Evolutionary conservation across 1,140 invertebrate species (phyloP).

Genomic region (Rhagoletis zephyria): DNA sequence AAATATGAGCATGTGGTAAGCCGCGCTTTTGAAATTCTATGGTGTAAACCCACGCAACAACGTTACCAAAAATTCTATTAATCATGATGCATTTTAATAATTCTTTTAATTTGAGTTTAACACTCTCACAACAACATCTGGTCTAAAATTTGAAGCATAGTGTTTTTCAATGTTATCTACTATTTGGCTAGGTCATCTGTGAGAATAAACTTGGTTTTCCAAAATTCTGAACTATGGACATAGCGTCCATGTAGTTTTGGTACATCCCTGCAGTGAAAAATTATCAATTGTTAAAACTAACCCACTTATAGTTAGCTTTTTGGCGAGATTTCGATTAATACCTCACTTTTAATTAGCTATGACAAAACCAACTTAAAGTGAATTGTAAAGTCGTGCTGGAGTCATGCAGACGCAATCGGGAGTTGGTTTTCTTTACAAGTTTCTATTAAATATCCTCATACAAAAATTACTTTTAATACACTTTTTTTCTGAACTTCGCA

Average conservation of each 20-base stretch:
- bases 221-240: slow-evolving; percentile 44
- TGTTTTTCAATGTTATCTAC: background rate
- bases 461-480: too few species aligned
- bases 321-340: too few species aligned
- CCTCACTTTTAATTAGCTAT: too few species aligned
- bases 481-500: too few species aligned
- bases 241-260: slow-evolving; percentile 38
- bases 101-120: slow-evolving; percentile 39
- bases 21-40: slow-evolving; percentile 24
- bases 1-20: slow-evolving; percentile 1
- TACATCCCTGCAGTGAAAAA: background rate
- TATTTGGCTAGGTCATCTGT: slow-evolving; percentile 1
- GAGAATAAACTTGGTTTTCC: slow-evolving; percentile 13
- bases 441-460: too few species aligned
- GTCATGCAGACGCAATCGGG: too few species aligned
- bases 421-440: too few species aligned
- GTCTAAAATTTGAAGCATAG: background rate
- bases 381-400: too few species aligned
- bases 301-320: too few species aligned
- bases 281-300: too few species aligned
- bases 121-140: background rate
- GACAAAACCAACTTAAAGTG: too few species aligned
- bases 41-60: slow-evolving; percentile 12
- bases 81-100: background rate
- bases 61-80: slow-evolving; percentile 2